Percentiles rank a stretch among this genome's conserved stretches.
Evolutionary conservation across 2,888 invertebrate genomes (phyloP).

Genomic region (Ptilodon capucinus): DNA sequence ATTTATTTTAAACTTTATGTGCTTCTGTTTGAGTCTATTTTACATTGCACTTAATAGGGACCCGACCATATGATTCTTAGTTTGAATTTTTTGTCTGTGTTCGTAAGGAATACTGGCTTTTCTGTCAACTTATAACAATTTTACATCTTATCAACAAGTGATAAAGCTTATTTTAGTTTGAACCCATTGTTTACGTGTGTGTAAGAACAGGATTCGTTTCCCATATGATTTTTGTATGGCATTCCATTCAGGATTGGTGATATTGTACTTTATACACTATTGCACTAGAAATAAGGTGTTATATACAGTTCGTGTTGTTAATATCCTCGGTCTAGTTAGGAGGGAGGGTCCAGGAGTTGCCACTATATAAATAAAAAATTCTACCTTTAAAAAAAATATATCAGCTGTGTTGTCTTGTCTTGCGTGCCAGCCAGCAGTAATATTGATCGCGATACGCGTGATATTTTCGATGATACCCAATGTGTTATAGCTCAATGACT

Average conservation of each 20-base stretch:
- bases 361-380: conserved; percentile 32
- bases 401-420: no score
- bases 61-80: conserved; percentile 64
- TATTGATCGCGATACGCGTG: no score
- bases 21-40: background rate
- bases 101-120: conserved; percentile 52
- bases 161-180: conserved; percentile 27
- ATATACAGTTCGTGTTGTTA: conserved; percentile 23
- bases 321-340: conserved; percentile 58
- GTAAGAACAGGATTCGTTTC: conserved; percentile 71
- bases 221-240: conserved; percentile 78
- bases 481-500: no score
- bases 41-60: conserved; percentile 17
- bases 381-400: conserved; percentile 15
- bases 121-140: conserved; percentile 7
- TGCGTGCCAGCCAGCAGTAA: no score
- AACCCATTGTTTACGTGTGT: conserved; percentile 10
- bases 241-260: conserved; percentile 51
- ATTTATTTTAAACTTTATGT: conserved; percentile 12
- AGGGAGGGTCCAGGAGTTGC: conserved; percentile 42
- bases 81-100: conserved; percentile 54
- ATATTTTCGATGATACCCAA: no score
- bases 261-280: conserved; percentile 33
- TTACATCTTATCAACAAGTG: rapidly evolving
- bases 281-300: background rate